Base-by-base conservation (phyloP, 2,888 invertebrate species). In the Metellina segmentata region DNA sequence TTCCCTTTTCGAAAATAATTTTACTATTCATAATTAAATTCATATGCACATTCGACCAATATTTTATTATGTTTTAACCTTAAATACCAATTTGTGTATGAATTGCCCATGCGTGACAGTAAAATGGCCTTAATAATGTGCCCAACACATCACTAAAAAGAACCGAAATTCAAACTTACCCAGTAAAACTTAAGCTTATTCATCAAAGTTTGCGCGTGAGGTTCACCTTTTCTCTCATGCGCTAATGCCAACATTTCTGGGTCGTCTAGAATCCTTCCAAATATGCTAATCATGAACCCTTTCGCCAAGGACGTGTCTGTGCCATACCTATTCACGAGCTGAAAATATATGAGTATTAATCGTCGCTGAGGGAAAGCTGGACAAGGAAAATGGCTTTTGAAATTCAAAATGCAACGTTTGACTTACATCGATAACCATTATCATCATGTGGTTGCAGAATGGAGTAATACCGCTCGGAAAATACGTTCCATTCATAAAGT, bases 231-330 rank as follows among this genome's bases (percentile, higher is more conserved):
- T 69, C 72, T 85, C 20, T 77, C 77, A 1, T 69, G 48, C 0
- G 87, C 79, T 51, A 71, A 77, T 34, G 19, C 34, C 16, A 71
- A 11, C 9, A 87, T 8, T 1, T 87, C 87, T 19, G 71, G 53
- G 16, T 87, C 79, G 2, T 87, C 79, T 11, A 87, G 51, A 48
- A 79, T 53, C 13, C 72, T 34, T 9, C 87, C 87, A 8, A 72
- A 87, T 34, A 87, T 81, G n/a, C 87, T 79, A 11, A 87, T 81
- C 71, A 53, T 70, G 53, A 87, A 72, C 7, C 88, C 81, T 61
- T 88, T 81, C 0, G 88, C 81, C 0, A 53, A 16, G 0, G 69
- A 20, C 7, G 88, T 75, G 13, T 61, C 75, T 13, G 52, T 20
- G 0, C 88, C 81, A 48, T 61, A 79, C 11, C 88, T 81, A 7